phyloP scores from a whole-genome alignment of 1,140 invertebrate species.

The Diabrotica virgifera region DNA sequence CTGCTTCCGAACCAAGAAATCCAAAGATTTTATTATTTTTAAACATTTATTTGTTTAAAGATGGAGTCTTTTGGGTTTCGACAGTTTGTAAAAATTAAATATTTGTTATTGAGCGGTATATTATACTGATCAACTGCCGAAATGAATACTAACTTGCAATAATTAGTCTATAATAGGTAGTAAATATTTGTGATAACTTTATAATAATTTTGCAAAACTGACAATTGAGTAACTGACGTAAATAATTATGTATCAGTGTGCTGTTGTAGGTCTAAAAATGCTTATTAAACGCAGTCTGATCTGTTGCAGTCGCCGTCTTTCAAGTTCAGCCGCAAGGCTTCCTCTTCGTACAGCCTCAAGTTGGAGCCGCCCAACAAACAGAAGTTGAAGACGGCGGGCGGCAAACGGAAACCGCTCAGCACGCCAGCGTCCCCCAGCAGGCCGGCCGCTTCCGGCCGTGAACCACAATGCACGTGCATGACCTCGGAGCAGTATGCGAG shows the following conservation, averaged over 20 bases:
- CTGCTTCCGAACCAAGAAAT: no score
- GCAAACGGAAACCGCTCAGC: conserved; percentile 83
- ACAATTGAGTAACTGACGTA: no score
- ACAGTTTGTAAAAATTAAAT: no score
- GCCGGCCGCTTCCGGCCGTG: conserved; percentile 65
- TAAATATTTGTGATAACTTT: no score
- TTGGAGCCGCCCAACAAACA: conserved; percentile 84
- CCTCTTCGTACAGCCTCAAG: conserved; percentile 92
- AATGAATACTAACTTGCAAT: no score
- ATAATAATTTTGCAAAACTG: no score
- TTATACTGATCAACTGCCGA: no score
- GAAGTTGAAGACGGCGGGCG: conserved; percentile 66
- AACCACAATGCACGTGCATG: conserved; percentile 94
- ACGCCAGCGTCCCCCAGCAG: conserved; percentile 91
- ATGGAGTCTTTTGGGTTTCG: no score
- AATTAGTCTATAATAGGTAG: no score
- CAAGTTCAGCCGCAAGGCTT: conserved; percentile 95
- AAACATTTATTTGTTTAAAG: no score
- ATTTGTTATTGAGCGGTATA: no score
- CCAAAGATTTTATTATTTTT: no score
- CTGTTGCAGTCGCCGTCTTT: conserved; percentile 91
- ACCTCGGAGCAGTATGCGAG: conserved; percentile 87
- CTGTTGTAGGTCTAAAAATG: conserved; percentile 32
- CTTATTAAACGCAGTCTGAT: conserved; percentile 55
- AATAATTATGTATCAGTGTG: neutral